These are phyloP conservation scores for Trinectes maculatus DNA, from an alignment of 2,113 vertebrate genomes.

Conservation along the genomic window DNA sequence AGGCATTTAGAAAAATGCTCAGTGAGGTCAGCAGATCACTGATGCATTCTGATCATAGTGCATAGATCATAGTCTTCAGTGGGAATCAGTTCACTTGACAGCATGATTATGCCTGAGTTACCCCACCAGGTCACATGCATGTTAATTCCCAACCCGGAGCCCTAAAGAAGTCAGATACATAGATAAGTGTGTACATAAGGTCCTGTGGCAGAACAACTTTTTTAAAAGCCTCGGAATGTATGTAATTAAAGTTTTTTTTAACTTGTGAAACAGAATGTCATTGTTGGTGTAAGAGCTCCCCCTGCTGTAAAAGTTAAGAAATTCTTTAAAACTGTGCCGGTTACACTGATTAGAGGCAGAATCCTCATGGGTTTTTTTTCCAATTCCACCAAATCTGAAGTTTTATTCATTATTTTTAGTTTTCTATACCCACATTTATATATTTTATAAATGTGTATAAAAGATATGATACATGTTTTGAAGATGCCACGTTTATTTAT, in stretches of 20 bases:
- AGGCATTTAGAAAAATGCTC: conserved; percentile 3
- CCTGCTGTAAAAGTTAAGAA: conserved; percentile 21
- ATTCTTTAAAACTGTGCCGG: background rate
- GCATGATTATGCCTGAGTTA: background rate
- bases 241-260: background rate
- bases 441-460: too few relatives aligned
- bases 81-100: conserved; percentile 6
- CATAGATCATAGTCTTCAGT: background rate
- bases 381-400: too few relatives aligned
- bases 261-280: background rate
- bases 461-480: too few relatives aligned
- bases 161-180: background rate
- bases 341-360: too few relatives aligned
- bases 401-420: too few relatives aligned
- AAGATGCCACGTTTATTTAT: too few relatives aligned
- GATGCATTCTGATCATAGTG: conserved; percentile 18
- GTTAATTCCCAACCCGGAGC: background rate
- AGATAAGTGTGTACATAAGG: background rate
- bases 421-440: too few relatives aligned
- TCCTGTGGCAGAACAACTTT: background rate
- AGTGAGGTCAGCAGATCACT: conserved; percentile 26
- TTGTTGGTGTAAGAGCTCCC: conserved; percentile 27
- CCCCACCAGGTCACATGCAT: background rate
- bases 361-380: too few relatives aligned
- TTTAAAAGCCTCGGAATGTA: background rate